Percentiles rank a stretch among this genome's conserved stretches.
These are phyloP conservation scores for Stichodactyla mertensii DNA, from an alignment of 64 coral and sea anemone genomes.

Conservation along the genomic window DNA sequence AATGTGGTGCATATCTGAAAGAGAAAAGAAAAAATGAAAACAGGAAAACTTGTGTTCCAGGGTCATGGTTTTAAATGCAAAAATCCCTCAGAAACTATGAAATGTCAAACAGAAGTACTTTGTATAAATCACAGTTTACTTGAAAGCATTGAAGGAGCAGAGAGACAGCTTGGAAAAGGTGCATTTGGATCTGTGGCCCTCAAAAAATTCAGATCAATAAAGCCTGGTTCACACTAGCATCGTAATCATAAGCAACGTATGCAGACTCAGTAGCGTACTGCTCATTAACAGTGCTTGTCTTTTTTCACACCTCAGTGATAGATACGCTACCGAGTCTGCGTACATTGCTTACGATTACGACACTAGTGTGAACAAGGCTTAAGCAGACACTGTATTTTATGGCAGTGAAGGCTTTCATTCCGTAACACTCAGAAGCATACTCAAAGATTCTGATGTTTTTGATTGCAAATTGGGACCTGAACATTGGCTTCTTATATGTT, in stretches of 20 bases:
- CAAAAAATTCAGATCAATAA: conserved; percentile 14
- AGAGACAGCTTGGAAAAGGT: conserved; percentile 7
- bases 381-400: conserved; percentile 12
- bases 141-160: neutral
- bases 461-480: neutral
- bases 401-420: conserved; percentile 2
- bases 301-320: too few relatives aligned
- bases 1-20: neutral
- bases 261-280: too few relatives aligned
- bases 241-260: too few relatives aligned
- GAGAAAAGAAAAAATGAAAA: too few relatives aligned
- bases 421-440: neutral
- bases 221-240: too few relatives aligned
- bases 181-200: conserved; percentile 13
- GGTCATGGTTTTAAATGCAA: neutral
- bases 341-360: too few relatives aligned
- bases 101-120: neutral
- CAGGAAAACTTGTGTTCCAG: too few relatives aligned
- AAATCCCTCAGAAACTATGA: neutral
- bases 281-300: conserved; percentile 13
- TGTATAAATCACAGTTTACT: neutral
- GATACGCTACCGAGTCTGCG: too few relatives aligned
- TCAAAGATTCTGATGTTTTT: neutral
- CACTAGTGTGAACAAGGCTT: conserved; percentile 27
- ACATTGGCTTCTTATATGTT: conserved; percentile 43